Conservation (phyloP, 2,888 invertebrate genomes). For the Rotaria macrura region DNA sequence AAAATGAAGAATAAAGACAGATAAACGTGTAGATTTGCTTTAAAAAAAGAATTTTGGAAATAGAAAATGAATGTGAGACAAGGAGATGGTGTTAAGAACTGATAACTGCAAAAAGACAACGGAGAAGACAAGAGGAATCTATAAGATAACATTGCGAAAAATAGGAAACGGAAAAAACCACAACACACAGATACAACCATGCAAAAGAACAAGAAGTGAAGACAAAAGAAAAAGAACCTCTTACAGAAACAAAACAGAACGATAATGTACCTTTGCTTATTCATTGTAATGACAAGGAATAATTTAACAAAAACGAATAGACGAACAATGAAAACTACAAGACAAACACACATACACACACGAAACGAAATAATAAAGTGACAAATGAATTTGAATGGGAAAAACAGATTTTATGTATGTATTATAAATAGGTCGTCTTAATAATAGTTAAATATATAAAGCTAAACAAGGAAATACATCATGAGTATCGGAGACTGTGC, state of each 20-base stretch:
- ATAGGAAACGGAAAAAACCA: neutral
- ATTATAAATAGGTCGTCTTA: neutral
- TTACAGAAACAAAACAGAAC: neutral
- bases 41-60: neutral
- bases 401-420: neutral
- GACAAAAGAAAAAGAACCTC: neutral
- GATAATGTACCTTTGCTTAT: neutral
- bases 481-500: neutral
- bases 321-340: neutral
- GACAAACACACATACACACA: constrained; percentile 8
- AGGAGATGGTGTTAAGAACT: neutral
- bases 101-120: neutral
- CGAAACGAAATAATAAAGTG: neutral
- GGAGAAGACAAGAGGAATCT: neutral
- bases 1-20: neutral
- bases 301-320: neutral
- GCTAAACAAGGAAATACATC: neutral
- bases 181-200: neutral
- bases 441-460: neutral
- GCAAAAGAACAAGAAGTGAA: neutral
- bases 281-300: neutral
- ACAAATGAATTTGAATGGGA: neutral
- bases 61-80: neutral
- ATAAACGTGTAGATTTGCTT: neutral
- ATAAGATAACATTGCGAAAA: neutral